These are phyloP conservation scores for Trogon melanurus DNA, from an alignment of 2,113 vertebrate species.

Conservation along the genomic window DNA sequence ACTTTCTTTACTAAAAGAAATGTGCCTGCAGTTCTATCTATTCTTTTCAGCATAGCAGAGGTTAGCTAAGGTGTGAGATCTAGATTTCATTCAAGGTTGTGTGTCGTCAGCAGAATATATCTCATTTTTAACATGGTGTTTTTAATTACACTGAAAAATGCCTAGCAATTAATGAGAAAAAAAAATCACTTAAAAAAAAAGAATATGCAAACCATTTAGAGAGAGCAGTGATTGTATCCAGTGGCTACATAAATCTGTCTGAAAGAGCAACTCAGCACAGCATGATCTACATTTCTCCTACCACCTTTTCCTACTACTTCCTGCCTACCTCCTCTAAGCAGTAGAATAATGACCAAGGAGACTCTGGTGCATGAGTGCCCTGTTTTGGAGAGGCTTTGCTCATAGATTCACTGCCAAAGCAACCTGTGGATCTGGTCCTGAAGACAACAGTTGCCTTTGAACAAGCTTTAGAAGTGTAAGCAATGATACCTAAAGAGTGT, in stretches of 20 bases:
- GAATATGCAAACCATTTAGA: not conserved
- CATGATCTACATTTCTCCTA: not conserved
- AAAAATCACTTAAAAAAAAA: not conserved
- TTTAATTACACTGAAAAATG: not conserved
- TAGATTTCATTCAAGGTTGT: not conserved
- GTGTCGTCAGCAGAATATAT: not conserved
- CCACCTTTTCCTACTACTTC: fast-evolving
- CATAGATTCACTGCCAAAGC: not conserved
- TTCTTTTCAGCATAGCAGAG: not conserved
- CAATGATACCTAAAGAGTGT: not conserved
- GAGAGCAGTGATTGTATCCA: not conserved
- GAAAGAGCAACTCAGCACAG: not conserved
- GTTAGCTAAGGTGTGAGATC: not conserved
- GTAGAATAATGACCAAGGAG: not conserved
- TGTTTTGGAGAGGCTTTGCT: not conserved
- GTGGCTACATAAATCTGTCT: not conserved
- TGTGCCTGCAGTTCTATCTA: not conserved
- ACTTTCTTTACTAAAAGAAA: not conserved
- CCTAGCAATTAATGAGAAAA: not conserved
- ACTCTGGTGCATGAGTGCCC: not conserved
- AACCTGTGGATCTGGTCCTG: not conserved
- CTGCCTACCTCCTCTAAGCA: not conserved
- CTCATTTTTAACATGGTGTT: not conserved
- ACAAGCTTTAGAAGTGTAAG: not conserved
- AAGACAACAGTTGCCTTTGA: not conserved